Evolutionary conservation across 2,113 vertebrate genomes (phyloP).

Genomic region (Nothocercus julius): DNA sequence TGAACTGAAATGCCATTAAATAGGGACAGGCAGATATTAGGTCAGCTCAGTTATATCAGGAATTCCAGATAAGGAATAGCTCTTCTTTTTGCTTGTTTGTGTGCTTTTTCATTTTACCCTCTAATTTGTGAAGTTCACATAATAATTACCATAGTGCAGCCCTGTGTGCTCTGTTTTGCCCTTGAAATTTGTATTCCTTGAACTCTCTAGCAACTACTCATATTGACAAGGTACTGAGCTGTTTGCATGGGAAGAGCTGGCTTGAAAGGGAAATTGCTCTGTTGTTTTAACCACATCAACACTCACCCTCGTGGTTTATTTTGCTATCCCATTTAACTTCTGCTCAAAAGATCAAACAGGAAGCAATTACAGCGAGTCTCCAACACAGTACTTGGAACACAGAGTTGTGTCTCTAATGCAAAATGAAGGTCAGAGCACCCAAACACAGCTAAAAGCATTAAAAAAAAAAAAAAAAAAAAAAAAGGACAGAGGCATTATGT

Average conservation of each 20-base stretch:
- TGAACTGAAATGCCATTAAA: neutral
- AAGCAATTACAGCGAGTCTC: constrained; percentile 58
- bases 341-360: constrained; percentile 55
- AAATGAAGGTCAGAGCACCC: neutral
- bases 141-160: neutral
- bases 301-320: constrained; percentile 29
- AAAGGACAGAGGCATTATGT: neutral
- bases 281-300: constrained; percentile 47
- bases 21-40: neutral
- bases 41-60: neutral
- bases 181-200: constrained; percentile 16
- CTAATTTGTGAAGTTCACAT: neutral
- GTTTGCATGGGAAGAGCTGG: constrained; percentile 18
- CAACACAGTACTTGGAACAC: constrained; percentile 26
- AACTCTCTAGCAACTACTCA: constrained; percentile 16
- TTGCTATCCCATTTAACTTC: constrained; percentile 45
- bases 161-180: neutral
- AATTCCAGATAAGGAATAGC: neutral
- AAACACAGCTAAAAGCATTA: neutral
- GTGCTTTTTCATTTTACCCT: neutral
- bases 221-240: constrained; percentile 4
- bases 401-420: neutral
- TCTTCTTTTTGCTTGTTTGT: neutral
- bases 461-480: neutral
- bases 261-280: constrained; percentile 30